phyloP scores from a whole-genome alignment of 2,888 invertebrate genomes.

The Dione juno region DNA sequence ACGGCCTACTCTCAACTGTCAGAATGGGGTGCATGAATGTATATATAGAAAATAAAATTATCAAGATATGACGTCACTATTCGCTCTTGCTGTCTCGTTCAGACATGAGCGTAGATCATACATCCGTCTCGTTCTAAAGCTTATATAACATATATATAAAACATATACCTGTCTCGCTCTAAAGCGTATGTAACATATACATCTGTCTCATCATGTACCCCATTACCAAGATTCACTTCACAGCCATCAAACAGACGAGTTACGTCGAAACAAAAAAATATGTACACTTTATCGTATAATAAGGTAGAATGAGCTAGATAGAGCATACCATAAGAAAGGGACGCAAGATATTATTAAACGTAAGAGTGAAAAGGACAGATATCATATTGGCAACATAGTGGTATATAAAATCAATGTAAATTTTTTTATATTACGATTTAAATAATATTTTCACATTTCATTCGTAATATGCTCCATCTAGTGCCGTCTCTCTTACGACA shows the following conservation, averaged over 20 bases:
- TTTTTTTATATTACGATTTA: not conserved
- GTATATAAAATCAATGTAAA: no score
- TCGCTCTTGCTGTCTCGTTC: not conserved
- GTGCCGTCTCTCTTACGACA: not conserved
- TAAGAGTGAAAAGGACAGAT: not conserved
- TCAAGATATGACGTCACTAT: not conserved
- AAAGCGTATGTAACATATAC: not conserved
- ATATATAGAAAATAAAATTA: slow-evolving; percentile 8
- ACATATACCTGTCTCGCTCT: slow-evolving; percentile 12
- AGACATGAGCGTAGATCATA: not conserved
- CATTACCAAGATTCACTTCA: slow-evolving; percentile 49
- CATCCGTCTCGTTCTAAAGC: not conserved
- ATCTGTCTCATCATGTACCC: slow-evolving; percentile 21
- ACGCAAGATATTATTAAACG: not conserved
- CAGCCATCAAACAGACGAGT: slow-evolving; percentile 58
- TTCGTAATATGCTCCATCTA: not conserved
- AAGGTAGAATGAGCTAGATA: slow-evolving; percentile 57
- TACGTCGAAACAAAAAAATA: slow-evolving; percentile 46
- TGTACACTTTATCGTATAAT: slow-evolving; percentile 40
- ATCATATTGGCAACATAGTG: no score
- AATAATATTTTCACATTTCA: not conserved
- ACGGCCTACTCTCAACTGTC: slow-evolving; percentile 57
- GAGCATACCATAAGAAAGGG: slow-evolving; percentile 2
- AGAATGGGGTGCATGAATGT: slow-evolving; percentile 52
- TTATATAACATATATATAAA: not conserved